Percentiles rank a stretch among this genome's conserved stretches.
These are phyloP conservation scores for Naja naja DNA, from an alignment of 2,113 vertebrate genomes.

Conservation along the genomic window DNA sequence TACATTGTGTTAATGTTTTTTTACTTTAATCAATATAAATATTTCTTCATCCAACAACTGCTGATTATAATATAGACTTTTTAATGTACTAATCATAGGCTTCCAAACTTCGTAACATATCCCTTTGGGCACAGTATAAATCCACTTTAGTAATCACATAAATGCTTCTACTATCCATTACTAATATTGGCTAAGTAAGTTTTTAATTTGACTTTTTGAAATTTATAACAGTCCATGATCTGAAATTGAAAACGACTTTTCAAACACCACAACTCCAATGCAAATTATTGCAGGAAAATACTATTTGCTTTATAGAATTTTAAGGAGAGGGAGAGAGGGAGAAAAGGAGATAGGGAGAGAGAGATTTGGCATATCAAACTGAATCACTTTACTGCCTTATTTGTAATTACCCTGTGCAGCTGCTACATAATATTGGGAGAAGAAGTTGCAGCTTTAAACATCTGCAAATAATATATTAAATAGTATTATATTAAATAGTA, in stretches of 20 bases:
- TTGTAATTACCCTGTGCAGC: not conserved
- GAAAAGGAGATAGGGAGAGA: not conserved
- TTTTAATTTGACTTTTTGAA: conserved; percentile 68
- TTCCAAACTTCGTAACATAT: conserved; percentile 59
- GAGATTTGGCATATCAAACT: conserved; percentile 2
- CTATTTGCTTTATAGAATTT: not conserved
- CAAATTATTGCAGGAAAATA: not conserved
- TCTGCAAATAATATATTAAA: not conserved
- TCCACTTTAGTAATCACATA: conserved; percentile 68
- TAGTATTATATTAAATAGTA: no score
- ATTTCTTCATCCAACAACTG: conserved; percentile 69
- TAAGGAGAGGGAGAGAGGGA: not conserved
- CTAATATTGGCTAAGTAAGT: conserved; percentile 66
- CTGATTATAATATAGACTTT: conserved; percentile 78
- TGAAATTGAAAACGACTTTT: conserved; percentile 38
- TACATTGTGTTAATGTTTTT: conserved; percentile 51
- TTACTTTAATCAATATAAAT: conserved; percentile 71
- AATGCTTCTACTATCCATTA: conserved; percentile 65
- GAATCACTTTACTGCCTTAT: not conserved
- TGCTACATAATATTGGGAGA: not conserved
- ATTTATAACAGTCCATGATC: conserved; percentile 49
- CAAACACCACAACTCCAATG: conserved; percentile 26
- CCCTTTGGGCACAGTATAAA: conserved; percentile 67
- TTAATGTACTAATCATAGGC: conserved; percentile 72
- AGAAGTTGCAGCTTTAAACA: not conserved